Base-by-base conservation (phyloP, 2,113 vertebrate species). In the Engystomops pustulosus region DNA sequence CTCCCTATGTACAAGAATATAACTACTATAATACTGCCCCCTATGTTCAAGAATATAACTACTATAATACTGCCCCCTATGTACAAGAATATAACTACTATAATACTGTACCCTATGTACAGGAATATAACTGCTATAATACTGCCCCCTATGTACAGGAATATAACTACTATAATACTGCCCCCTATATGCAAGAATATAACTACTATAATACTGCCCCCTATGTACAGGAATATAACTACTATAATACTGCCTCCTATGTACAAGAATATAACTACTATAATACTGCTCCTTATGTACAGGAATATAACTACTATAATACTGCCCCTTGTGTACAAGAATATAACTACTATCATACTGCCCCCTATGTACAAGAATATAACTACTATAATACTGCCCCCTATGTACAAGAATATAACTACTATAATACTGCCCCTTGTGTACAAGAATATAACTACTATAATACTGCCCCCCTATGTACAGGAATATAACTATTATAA, bases 391-490 rank as follows among this genome's bases (percentile, higher is more conserved):
- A 49, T 49, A 49, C 47, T 49, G 15, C 47, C 18, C n/a, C 47
- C 47, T 49, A 49, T 49, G 47, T 49, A 55, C n/a, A 55, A 55
- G 53, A 55, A 55, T 55, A 55, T 55, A 55, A 55, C n/a, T 55
- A 55, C 53, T 55, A 55, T 55, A 55, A 55, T 23, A 23, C 53
- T 23, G 53, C 47, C 18, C n/a, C 15, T 17, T 49, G 18, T 49
- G 47, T 49, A 49, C 47, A 49, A 49, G 47, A 49, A 49, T 49
- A 49, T 49, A 49, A 49, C 47, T 49, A 49, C 18, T 60, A 25
- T 60, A 60, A 25, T 20, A 60, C 47, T 49, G 15, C n/a, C n/a
- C 27, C 27, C 55, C 25, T 25, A 60, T 27, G 17, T 25, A 60
- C 23, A 60, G 14, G 55, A 60, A 60, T 60, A 60, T 27, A 27